These are phyloP conservation scores for Amiota mariae DNA, from an alignment of 2,888 invertebrate genomes.

Conservation along the genomic window DNA sequence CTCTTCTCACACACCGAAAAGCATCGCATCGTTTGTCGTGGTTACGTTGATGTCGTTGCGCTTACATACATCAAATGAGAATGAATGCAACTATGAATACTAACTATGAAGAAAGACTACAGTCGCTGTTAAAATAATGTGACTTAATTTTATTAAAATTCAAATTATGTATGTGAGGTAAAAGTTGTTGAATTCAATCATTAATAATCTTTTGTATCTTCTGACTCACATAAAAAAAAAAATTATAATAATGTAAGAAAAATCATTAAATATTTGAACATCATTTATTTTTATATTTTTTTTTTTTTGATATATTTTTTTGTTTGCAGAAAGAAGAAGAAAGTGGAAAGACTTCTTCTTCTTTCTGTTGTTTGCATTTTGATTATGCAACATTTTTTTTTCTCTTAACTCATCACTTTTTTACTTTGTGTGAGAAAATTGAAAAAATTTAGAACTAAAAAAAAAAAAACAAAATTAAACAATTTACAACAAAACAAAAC, in stretches of 20 bases:
- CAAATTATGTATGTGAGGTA: no score
- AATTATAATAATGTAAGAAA: neutral
- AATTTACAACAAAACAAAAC: neutral
- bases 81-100: no score
- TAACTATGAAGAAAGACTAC: neutral
- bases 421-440: neutral
- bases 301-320: no score
- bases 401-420: no score
- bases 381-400: conserved; percentile 21
- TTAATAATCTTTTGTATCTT: no score
- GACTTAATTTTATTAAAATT: neutral
- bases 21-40: neutral
- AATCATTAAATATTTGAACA: neutral
- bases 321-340: no score
- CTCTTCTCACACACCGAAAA: neutral
- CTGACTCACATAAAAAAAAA: no score
- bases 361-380: neutral
- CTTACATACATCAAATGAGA: neutral
- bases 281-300: no score
- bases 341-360: neutral
- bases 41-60: neutral
- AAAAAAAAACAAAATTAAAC: conserved; percentile 16
- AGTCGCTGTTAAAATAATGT: conserved; percentile 22
- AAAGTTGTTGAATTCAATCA: no score
- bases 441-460: neutral